Evolutionary conservation across 2,113 vertebrate species (phyloP).

Genomic region (Suricata suricatta): DNA sequence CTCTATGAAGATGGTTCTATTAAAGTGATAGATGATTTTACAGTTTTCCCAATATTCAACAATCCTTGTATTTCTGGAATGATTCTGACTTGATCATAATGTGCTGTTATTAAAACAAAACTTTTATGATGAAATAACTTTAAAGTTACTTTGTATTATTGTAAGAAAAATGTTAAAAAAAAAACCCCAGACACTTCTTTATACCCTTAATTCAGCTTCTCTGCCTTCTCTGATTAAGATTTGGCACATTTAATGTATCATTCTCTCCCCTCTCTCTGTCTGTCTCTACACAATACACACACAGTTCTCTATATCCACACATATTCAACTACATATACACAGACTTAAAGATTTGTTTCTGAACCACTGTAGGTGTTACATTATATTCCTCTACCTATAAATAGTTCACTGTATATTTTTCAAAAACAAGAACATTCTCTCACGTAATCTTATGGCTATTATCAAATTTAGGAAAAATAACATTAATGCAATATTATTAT

Average conservation of each 20-base stretch:
- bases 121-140: neutral
- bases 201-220: neutral
- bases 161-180: neutral
- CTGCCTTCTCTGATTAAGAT: neutral
- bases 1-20: neutral
- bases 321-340: neutral
- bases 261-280: neutral
- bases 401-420: neutral
- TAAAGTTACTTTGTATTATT: neutral
- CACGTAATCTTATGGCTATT: neutral
- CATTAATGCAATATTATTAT: neutral
- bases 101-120: neutral
- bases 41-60: neutral
- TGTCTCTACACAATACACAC: neutral
- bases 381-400: neutral
- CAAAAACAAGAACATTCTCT: neutral
- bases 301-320: neutral
- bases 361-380: neutral
- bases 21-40: neutral
- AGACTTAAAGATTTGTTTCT: neutral
- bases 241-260: neutral
- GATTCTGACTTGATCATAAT: neutral
- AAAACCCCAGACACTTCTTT: neutral
- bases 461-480: neutral
- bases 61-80: neutral